Base-by-base conservation (phyloP, 2,888 invertebrate genomes). In the Xestia sexstrigata region DNA sequence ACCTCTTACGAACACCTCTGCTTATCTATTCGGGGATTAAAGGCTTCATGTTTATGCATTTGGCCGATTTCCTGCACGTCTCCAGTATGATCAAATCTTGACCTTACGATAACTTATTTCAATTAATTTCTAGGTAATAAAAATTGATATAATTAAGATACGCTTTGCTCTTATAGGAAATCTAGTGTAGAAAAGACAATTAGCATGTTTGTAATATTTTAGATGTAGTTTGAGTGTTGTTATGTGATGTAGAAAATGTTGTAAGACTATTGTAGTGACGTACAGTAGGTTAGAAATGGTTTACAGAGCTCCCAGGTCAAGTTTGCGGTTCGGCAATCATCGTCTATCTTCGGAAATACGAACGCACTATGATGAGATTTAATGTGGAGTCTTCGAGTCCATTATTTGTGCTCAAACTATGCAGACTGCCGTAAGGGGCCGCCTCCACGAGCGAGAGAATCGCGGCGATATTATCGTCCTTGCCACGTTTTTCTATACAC, bases 201-300 rank as follows among this genome's bases (percentile, higher is more conserved):
- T 78, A 83, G 49, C 15, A 49, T 79, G 8, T 42, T 77, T 68
- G 42, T 30, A 17, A 17, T 69, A 82, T 17, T 23, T 20, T 65
- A 35, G 35, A 66, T 76, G 49, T 79, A 68, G 42, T 0, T 35
- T 79, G 35, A 3, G 6, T 83, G 66, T 77, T 79, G 83, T 83
- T 67, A 47, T 60, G 83, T 82, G 66, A 77, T 79, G 35, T 82
- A 66, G 58, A 8, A 58, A 49, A 73, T n/a, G 8, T 63, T 8
- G 17, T 39, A 30, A 30, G 75, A 47, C 47, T 65, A 39, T 75
- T 58, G n/a, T 23, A 65, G 13, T 65, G 4, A 65, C 15, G n/a
- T 77, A 42, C 13, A 30, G 39, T 65, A 39, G 55, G n/a, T 74
- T 74, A 2, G 42, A 52, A 74, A 74, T 55, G 30, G 45, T 42